Evolutionary conservation across 2,888 invertebrate species (phyloP).

Genomic region (Fragum whitleyi): DNA sequence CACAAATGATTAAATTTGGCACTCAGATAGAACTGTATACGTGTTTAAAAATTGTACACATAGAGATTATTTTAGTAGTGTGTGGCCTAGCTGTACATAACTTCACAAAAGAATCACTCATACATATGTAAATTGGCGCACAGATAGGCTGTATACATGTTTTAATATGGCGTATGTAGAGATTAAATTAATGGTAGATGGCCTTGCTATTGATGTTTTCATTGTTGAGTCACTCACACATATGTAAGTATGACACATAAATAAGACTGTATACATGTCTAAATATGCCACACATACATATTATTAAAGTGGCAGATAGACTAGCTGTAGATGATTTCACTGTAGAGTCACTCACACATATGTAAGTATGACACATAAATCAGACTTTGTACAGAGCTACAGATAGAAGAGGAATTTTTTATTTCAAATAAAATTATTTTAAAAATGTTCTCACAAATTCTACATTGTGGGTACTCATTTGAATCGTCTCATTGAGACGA

Average conservation of each 20-base stretch:
- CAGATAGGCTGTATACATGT: background rate
- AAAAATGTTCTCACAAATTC: too few relatives aligned
- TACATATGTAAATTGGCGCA: conserved; percentile 87
- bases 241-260: conserved; percentile 85
- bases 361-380: conserved; percentile 81
- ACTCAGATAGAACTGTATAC: background rate
- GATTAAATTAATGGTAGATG: too few relatives aligned
- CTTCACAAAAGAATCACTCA: conserved; percentile 95
- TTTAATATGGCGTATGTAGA: too few relatives aligned
- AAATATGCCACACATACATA: too few relatives aligned
- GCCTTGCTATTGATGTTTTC: conserved; percentile 95
- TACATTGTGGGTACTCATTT: too few relatives aligned
- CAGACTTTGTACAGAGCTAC: too few relatives aligned
- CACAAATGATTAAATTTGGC: conserved; percentile 87
- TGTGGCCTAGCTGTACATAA: conserved; percentile 96
- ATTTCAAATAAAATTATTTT: too few relatives aligned
- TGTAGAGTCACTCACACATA: conserved; percentile 94
- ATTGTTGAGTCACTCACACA: conserved; percentile 95
- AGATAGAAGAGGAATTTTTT: too few relatives aligned
- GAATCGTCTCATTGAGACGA: too few relatives aligned
- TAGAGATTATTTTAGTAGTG: too few relatives aligned
- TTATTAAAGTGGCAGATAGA: conserved; percentile 92
- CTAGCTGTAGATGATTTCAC: conserved; percentile 97
- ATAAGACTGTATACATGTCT: too few relatives aligned
- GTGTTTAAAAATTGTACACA: too few relatives aligned